phyloP scores from a whole-genome alignment of 2,888 invertebrate species.

The Eumerus sabulonum region DNA sequence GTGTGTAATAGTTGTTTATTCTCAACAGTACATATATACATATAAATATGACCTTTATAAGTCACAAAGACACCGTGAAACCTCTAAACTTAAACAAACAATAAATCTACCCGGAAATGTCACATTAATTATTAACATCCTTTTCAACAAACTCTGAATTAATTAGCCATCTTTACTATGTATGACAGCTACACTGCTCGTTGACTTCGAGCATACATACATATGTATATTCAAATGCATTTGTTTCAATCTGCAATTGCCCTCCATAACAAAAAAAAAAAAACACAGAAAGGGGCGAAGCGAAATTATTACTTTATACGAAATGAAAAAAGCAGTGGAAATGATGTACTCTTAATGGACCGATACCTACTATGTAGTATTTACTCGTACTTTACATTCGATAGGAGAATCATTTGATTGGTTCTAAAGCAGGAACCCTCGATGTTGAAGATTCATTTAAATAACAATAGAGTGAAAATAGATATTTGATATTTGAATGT shows the following conservation, averaged over 20 bases:
- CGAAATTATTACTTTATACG: conserved; percentile 64
- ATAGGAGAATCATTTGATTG: conserved; percentile 40
- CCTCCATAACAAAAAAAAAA: conserved; percentile 57
- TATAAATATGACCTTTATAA: no score
- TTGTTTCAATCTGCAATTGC: conserved; percentile 54
- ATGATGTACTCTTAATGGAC: conserved; percentile 31
- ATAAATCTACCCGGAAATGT: conserved; percentile 58
- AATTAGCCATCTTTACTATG: conserved; percentile 57
- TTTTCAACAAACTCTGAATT: conserved; percentile 60
- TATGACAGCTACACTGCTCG: conserved; percentile 41
- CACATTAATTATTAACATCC: conserved; percentile 66
- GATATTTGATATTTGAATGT: conserved; percentile 20
- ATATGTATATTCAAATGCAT: conserved; percentile 8
- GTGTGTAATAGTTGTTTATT: no score
- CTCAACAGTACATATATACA: no score
- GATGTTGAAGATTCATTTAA: conserved; percentile 16
- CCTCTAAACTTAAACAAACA: conserved; percentile 55
- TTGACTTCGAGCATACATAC: conserved; percentile 40
- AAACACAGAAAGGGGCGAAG: conserved; percentile 56
- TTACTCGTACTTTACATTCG: neutral
- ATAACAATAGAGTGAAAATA: conserved; percentile 62
- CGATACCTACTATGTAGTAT: conserved; percentile 16
- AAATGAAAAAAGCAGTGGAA: conserved; percentile 35
- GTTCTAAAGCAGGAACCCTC: conserved; percentile 13
- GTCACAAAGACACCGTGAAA: conserved; percentile 37